Base-by-base conservation (phyloP, 2,113 vertebrate genomes). In the Taxidea taxus region DNA sequence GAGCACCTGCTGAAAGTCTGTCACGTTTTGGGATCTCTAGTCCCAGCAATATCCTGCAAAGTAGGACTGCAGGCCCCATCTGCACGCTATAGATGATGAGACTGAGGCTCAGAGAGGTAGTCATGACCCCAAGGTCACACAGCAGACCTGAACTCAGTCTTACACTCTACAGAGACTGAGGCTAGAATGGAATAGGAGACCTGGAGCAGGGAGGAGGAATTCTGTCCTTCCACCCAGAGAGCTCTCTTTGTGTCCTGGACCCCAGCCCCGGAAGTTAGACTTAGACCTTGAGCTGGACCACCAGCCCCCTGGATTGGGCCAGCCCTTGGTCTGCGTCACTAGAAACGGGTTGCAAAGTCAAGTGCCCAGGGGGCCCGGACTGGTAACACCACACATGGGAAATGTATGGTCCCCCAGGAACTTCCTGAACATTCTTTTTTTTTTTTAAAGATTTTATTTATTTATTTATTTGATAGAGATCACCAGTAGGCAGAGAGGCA, bases 11-110 rank as follows among this genome's bases (percentile, higher is more conserved):
- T 56, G 75, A 66, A 66, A 11, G 39, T 51, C 8, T 49, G 83
- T 1, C 14, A 1, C 0, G 0, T 34, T 4, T 3, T n/a, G 39
- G 54, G 83, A 51, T 54, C 58, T 13, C 47, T 25, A 44, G 64
- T 70, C 29, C 95, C 51, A 54, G 81, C 18, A 29, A 25, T 44
- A 2, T 29, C 58, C 47, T 34, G 56, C 39, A 16, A 39, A 88
- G 20, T 1, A 16, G 34, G 49, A 49, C 37, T 0, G 7, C 13
- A 49, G 93, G 44, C 27, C 42, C 51, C 31, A 34, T 34, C 31
- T 15, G 31, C 16, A 4, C 1, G 6, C 51, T 29, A 68, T 78
- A 66, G 60, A 42, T 1, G 58, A 82, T 60, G 34, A 90, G 49
- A 60, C 34, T 2, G 18, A 70, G 90, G 25, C 68, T 49, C 85